Percentiles rank a stretch among this genome's conserved stretches.
Evolutionary conservation across 2,888 invertebrate species (phyloP).

Genomic region (Polyploca ridens): DNA sequence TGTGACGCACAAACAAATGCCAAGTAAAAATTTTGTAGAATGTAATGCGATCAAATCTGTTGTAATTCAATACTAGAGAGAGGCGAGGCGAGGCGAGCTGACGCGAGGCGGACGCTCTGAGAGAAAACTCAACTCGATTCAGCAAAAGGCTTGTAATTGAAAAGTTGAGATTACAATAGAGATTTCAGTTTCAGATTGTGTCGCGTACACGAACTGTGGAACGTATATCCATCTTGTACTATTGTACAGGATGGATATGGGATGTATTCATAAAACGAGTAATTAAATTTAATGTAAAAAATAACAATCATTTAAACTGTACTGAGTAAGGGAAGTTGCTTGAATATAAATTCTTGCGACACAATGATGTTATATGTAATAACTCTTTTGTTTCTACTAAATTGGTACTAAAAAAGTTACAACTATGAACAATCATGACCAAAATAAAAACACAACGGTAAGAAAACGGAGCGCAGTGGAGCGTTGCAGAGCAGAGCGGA

Average conservation of each 20-base stretch:
- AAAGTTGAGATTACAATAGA: neutral
- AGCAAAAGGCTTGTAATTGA: too few species aligned
- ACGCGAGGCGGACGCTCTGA: neutral
- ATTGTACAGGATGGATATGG: too few species aligned
- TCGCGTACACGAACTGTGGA: neutral
- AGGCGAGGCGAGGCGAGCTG: neutral
- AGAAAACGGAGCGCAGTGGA: neutral
- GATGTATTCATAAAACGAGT: neutral
- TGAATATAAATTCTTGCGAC: neutral
- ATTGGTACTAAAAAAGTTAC: neutral
- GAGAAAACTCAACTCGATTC: neutral
- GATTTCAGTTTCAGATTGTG: neutral
- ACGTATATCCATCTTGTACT: neutral
- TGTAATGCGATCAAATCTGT: neutral
- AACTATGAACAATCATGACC: neutral
- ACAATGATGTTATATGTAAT: neutral
- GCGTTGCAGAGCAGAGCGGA: neutral
- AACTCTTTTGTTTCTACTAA: neutral
- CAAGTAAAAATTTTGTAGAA: neutral
- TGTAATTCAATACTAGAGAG: neutral
- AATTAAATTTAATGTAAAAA: neutral
- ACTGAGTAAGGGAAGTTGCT: too few species aligned
- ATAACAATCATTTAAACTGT: neutral
- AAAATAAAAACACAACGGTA: neutral
- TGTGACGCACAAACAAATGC: neutral